A percentile compares a stretch with the other conserved stretches of the same genome.
These are phyloP conservation scores for Magallana angulata DNA, from an alignment of 1,140 invertebrate genomes.

Conservation along the genomic window DNA sequence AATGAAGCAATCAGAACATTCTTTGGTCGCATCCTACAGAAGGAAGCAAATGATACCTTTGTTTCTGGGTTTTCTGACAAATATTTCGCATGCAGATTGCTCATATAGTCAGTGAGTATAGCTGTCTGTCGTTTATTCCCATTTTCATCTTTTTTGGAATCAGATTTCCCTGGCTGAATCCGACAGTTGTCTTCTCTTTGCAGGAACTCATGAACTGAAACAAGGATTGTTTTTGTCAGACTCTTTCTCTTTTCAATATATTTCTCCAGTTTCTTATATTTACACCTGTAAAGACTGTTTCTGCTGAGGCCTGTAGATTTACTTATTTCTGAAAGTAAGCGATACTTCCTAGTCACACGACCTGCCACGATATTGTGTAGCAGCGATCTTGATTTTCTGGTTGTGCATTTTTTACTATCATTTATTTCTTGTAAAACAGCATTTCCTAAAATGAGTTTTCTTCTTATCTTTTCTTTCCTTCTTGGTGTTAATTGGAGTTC, in stretches of 20 bases:
- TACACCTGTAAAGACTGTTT: background rate
- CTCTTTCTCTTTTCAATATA: background rate
- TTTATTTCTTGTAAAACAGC: constrained; percentile 19
- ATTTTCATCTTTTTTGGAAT: constrained; percentile 10
- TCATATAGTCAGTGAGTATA: constrained; percentile 53
- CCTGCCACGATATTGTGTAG: constrained; percentile 31
- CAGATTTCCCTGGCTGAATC: constrained; percentile 46
- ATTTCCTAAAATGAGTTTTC: constrained; percentile 37
- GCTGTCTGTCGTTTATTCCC: constrained; percentile 44
- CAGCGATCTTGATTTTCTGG: background rate
- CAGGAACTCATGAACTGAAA: constrained; percentile 16
- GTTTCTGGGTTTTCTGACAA: constrained; percentile 41
- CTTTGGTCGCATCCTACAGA: constrained; percentile 35
- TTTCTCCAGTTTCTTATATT: background rate
- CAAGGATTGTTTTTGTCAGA: background rate
- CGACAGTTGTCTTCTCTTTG: constrained; percentile 52
- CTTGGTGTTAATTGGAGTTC: constrained; percentile 46
- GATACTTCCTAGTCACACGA: constrained; percentile 41
- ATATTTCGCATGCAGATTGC: constrained; percentile 51
- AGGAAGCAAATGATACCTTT: constrained; percentile 24
- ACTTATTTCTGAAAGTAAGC: background rate
- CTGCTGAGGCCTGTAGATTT: constrained; percentile 26
- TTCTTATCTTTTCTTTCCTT: constrained; percentile 9
- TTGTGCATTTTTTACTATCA: constrained; percentile 6
- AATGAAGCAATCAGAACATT: constrained; percentile 25